Percentiles rank a stretch among this genome's conserved stretches.
Evolutionary conservation across 2,888 invertebrate genomes (phyloP).

Genomic region (Lasius fuliginosus): DNA sequence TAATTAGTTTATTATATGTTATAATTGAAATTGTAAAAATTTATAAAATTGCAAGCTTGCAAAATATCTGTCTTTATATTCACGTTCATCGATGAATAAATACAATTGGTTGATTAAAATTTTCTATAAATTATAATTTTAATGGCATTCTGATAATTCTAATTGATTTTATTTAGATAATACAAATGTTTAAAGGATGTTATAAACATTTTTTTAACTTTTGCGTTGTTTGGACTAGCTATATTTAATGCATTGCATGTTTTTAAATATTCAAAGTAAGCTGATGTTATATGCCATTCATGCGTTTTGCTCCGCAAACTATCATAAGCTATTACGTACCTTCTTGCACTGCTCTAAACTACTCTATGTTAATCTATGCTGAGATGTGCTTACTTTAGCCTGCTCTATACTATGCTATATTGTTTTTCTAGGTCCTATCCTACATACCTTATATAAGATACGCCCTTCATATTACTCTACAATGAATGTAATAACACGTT

Average conservation of each 20-base stretch:
- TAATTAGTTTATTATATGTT: constrained; percentile 22
- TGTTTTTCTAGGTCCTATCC: constrained; percentile 10
- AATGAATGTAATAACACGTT: neutral
- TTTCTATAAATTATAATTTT: constrained; percentile 6
- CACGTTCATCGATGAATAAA: neutral
- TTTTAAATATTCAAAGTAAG: neutral
- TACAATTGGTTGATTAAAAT: constrained; percentile 30
- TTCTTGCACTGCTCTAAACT: constrained; percentile 9
- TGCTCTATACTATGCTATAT: neutral
- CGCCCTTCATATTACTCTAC: neutral
- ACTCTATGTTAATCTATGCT: constrained; percentile 20
- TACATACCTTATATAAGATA: neutral
- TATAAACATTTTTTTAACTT: neutral
- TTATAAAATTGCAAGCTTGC: neutral
- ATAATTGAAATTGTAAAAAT: constrained; percentile 20
- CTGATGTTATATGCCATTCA: neutral
- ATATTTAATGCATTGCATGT: neutral
- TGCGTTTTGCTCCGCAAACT: neutral
- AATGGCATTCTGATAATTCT: neutral
- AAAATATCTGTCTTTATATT: neutral
- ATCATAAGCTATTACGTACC: neutral
- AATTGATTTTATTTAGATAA: neutral
- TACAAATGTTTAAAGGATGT: neutral
- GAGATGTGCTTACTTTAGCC: constrained; percentile 9
- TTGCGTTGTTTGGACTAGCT: neutral